Base-by-base conservation (phyloP, 1,140 invertebrate genomes). In the Ericerus pela region DNA sequence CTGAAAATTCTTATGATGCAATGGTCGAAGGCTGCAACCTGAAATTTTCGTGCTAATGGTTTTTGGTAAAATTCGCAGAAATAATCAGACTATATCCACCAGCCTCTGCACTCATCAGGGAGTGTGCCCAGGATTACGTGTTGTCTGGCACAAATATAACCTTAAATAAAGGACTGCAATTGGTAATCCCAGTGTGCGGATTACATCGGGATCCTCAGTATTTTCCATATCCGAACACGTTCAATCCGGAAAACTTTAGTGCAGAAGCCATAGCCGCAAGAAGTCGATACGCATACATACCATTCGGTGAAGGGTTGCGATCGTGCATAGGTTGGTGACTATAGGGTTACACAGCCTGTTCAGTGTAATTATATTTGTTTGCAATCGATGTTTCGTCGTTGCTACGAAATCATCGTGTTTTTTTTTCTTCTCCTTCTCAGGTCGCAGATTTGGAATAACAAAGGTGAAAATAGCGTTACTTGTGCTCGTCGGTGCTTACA, bases 241-340 rank as follows among this genome's bases (percentile, higher is more conserved):
- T 80, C 63, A 72, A 82, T 66, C 81, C 82, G 0, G 77, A 82
- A 55, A 66, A 80, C 56, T 85, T 84, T 33, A 38, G 18, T 5
- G 51, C 33, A 11, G 43, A 60, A 29, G 55, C 55, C 16, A 54
- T 28, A 51, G 14, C 16, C 26, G 28, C 27, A 2, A 56, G 37
- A 14, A 28, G 27, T 10, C 4, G 27, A 27, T 69, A 61, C 51
- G 54, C 55, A 1, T 79, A 75, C 64, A 61, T 83, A 47, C 81
- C 79, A 1, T 82, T 81, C 62, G 74, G 76, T 0, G 75, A 76
- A 26, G 77, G 78, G 2, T 70, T 72, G 1, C 69, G 78, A 55
- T 74, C 75, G 55, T 81, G 79, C 60, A 78, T 80, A 8, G 61
- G 61, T 59, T 56, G 71, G 56, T 43, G 43, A n/a, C 10, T 52